A percentile compares a stretch with the other conserved stretches of the same genome.
Evolutionary conservation across 2,888 invertebrate species (phyloP).

Genomic region (Synergus laeviventris): DNA sequence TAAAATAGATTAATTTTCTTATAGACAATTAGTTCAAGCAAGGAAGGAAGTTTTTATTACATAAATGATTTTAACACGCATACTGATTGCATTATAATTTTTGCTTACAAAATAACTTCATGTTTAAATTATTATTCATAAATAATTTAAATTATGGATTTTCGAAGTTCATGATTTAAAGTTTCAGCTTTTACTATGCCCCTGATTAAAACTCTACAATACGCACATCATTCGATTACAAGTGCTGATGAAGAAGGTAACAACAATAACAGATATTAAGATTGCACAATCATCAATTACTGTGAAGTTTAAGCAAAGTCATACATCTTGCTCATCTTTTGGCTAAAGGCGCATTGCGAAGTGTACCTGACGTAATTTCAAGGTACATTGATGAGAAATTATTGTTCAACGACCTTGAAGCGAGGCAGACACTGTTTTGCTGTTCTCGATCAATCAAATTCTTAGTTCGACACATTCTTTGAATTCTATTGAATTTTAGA

Average conservation of each 20-base stretch:
- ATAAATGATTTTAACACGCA: not conserved
- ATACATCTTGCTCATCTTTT: not conserved
- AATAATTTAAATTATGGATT: too few relatives aligned
- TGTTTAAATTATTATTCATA: not conserved
- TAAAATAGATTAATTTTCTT: not conserved
- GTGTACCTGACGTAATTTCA: not conserved
- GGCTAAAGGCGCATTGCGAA: not conserved
- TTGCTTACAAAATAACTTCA: too few relatives aligned
- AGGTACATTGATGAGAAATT: not conserved
- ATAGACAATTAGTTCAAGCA: constrained; percentile 7
- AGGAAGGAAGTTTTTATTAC: not conserved
- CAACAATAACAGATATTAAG: not conserved
- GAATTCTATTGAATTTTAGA: not conserved
- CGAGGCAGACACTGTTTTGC: not conserved
- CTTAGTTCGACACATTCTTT: not conserved
- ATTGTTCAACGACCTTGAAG: not conserved
- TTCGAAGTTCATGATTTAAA: not conserved
- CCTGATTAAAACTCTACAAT: not conserved
- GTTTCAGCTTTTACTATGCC: not conserved
- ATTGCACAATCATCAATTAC: constrained; percentile 58
- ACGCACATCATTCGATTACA: not conserved
- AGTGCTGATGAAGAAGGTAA: not conserved
- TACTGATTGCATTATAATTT: not conserved
- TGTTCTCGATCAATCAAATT: not conserved
- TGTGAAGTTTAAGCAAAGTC: constrained; percentile 56